Base-by-base conservation (phyloP, 2,888 invertebrate species). In the Mycalesis mineus region DNA sequence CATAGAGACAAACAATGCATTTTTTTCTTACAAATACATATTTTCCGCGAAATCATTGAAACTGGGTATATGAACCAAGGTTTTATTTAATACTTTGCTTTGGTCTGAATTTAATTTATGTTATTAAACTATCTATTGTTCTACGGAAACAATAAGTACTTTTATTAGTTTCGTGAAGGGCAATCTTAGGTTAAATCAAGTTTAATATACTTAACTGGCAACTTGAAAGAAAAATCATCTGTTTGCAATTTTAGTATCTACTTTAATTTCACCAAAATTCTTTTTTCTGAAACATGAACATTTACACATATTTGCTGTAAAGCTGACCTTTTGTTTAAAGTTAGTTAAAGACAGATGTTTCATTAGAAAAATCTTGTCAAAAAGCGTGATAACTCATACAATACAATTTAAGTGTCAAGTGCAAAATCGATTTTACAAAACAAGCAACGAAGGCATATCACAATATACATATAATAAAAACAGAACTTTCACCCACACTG, bases 401-500 rank as follows among this genome's bases (percentile, higher is more conserved):
- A 28, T 2, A 2, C 8, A 17, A 1, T 42, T 42, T 22, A 11
- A 11, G 42, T 44, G 42, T 44, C 42, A 44, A 44, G 28, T 44
- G 17, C 44, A 42, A 13, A 44, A 4, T n/a, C n/a, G n/a, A n/a
- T n/a, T n/a, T n/a, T n/a, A n/a, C n/a, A n/a, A n/a, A n/a, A n/a
- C n/a, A n/a, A 33, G 3, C 11, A 11, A 36, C 36, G 2, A 36
- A 36, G 11, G 36, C 11, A 11, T 36, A 36, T 36, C 36, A 36
- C 5, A 22, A 22, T 5, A 2, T 22, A 22, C 36, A 11, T 36
- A 36, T 36, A 36, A 37, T 48, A 58, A 53, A 36, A 53, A 53
- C 39, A 41, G 50, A 41, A 62, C 59, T 62, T 59, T 62, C 61
- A 57, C 61, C 44, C 41, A 53, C 50, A 53, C 57, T 39, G 55